Evolutionary conservation across 2,888 invertebrate species (phyloP).

Genomic region (Drosophila fungiperda): DNA sequence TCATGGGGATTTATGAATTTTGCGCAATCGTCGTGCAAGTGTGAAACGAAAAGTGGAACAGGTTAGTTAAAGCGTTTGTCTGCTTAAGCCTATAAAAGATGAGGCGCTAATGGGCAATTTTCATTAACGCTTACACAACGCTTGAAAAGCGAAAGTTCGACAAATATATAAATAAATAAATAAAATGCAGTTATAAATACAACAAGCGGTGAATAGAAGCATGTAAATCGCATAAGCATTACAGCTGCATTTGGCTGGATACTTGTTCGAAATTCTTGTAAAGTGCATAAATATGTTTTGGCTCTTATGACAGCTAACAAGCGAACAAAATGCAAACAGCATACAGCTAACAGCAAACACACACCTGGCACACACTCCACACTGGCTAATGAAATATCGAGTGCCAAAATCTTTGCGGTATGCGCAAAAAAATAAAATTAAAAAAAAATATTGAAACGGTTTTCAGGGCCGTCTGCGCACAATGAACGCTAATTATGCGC

Average conservation of each 20-base stretch:
- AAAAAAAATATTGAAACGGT: conserved; percentile 39
- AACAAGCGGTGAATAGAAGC: not conserved
- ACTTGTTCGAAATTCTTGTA: conserved; percentile 65
- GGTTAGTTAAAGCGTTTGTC: conserved; percentile 27
- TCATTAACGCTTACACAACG: conserved; percentile 64
- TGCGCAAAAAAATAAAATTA: conserved; percentile 36
- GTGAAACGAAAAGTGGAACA: conserved; percentile 63
- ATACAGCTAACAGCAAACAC: conserved; percentile 21
- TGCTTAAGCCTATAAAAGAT: conserved; percentile 58
- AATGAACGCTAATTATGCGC: conserved; percentile 76
- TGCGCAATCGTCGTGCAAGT: conserved; percentile 62
- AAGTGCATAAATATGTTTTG: conserved; percentile 76
- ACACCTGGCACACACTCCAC: conserved; percentile 30
- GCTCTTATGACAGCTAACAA: conserved; percentile 70
- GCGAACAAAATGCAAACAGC: conserved; percentile 53
- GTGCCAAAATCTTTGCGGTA: conserved; percentile 57
- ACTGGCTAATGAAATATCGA: conserved; percentile 64
- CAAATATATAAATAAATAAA: not conserved
- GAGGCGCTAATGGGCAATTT: conserved; percentile 67
- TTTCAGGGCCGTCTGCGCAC: conserved; percentile 66
- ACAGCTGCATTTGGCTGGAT: conserved; percentile 32
- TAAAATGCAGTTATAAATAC: conserved; percentile 4
- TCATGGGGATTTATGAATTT: conserved; percentile 33
- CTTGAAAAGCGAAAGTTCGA: conserved; percentile 68
- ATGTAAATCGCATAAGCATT: conserved; percentile 9